Evolutionary conservation across 2,888 invertebrate species (phyloP), one percentile per base, ranked within the genome.

Genomic region (Ferdinandea cuprea): DNA sequence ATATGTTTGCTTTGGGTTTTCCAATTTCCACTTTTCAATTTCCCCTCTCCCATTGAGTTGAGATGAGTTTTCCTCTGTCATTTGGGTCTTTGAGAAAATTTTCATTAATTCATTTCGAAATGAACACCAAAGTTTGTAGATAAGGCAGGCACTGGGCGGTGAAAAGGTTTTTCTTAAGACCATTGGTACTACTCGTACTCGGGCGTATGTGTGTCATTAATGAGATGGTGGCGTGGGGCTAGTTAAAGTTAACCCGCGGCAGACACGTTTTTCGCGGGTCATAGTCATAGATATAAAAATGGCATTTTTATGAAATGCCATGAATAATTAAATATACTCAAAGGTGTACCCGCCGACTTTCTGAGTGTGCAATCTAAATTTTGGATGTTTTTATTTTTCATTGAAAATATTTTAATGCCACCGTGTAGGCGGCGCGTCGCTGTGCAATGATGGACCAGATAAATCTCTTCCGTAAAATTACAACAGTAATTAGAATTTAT

Each of bases 171-270:
- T 54, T 3, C 32, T 40, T 66, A 35, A 52, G 37, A 17, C 61
- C 25, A 46, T 54, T 13, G 25, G n/a, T n/a, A n/a, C n/a, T 19
- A 68, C 79, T 68, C 19, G 25, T 37, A 73, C 79, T 80, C 44
- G 54, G 79, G 79, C 73, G 79, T 68, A 79, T 79, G 79, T 59
- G 73, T 46, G 52, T 25, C 66, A 48, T 61, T 68, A 28, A 78
- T 65, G 56, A 9, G 46, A 25, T 17, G n/a, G 17, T 37, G 13
- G n/a, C 1, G 2, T 15, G 15, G 13, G 6, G 5, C 25, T 25
- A n/a, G n/a, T n/a, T n/a, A n/a, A n/a, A n/a, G n/a, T n/a, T 5
- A 25, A 25, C 48, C 21, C 19, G 9, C 32, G 44, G 13, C 44
- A n/a, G 9, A 28, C 19, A 42, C 42, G 42, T 61, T 63, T 63